These are phyloP conservation scores for Nothobranchius furzeri DNA, from an alignment of 2,113 vertebrate species.

Conservation along the genomic window DNA sequence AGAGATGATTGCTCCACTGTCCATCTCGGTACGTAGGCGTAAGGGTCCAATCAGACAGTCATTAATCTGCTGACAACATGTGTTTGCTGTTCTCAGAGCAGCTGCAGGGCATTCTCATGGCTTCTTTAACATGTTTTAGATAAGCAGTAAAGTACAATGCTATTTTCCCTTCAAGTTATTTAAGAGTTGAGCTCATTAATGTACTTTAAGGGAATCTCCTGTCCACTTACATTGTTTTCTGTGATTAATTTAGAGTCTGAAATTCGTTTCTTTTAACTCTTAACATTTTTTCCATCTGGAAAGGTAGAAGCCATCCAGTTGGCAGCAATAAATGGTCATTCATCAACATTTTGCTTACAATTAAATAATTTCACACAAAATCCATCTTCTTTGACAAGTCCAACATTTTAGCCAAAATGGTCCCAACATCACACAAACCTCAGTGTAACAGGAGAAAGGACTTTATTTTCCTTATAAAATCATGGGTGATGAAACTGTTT, in stretches of 20 bases:
- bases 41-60: slow-evolving; percentile 39
- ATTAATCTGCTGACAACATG: slow-evolving; percentile 52
- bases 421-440: slow-evolving; percentile 36
- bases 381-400: slow-evolving; percentile 43
- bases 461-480: slow-evolving; percentile 71
- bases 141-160: slow-evolving; percentile 18
- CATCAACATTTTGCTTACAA: slow-evolving; percentile 32
- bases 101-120: slow-evolving; percentile 30
- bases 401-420: slow-evolving; percentile 28
- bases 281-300: slow-evolving; percentile 29
- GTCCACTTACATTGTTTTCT: slow-evolving; percentile 1
- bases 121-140: slow-evolving; percentile 38
- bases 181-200: slow-evolving; percentile 9
- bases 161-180: slow-evolving; percentile 5
- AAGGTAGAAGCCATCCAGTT: slow-evolving; percentile 19
- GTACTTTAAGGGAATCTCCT: neutral
- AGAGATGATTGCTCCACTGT: slow-evolving; percentile 22
- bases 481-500: slow-evolving; percentile 67
- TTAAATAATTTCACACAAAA: slow-evolving; percentile 39
- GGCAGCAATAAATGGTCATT: slow-evolving; percentile 28
- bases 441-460: slow-evolving; percentile 53
- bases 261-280: neutral
- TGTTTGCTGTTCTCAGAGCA: slow-evolving; percentile 44
- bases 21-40: slow-evolving; percentile 26
- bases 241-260: neutral